Conservation (phyloP, 1,140 invertebrate genomes). For the Diorhabda carinulata region DNA sequence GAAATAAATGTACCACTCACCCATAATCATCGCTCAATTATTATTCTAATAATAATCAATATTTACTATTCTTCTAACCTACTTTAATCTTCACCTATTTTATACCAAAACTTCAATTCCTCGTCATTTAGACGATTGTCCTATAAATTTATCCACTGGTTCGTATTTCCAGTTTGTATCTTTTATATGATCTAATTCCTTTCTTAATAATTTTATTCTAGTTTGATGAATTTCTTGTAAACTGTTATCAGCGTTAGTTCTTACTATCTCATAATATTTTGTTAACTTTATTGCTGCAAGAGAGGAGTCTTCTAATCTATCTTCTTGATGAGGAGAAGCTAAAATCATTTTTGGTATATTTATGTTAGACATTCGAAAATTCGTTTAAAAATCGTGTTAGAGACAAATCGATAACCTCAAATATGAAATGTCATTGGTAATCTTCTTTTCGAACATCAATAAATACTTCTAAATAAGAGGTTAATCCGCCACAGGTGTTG, state of each 20-base stretch:
- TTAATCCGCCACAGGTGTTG: too few species aligned
- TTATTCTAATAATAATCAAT: too few species aligned
- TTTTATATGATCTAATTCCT: conserved; percentile 49
- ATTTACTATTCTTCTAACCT: too few species aligned
- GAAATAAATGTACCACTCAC: too few species aligned
- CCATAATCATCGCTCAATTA: too few species aligned
- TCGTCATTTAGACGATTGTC: conserved; percentile 35
- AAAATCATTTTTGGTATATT: conserved; percentile 40
- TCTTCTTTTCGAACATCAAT: too few species aligned
- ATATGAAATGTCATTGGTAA: too few species aligned
- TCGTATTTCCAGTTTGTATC: conserved; percentile 51
- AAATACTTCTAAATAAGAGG: too few species aligned
- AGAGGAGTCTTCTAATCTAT: conserved; percentile 25
- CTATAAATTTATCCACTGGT: conserved; percentile 50
- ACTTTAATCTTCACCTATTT: too few species aligned
- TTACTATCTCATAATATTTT: conserved; percentile 36
- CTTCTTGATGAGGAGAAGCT: conserved; percentile 32
- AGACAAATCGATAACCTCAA: too few species aligned
- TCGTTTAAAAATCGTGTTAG: not conserved
- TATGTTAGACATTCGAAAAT: conserved; percentile 27
- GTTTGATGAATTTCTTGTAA: conserved; percentile 48
- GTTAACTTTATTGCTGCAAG: conserved; percentile 19
- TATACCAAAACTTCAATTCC: too few species aligned
- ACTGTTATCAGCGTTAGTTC: conserved; percentile 33
- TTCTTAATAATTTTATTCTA: conserved; percentile 46